Base-by-base conservation (phyloP, 2,888 invertebrate genomes). In the Lithophane semibrunnea region DNA sequence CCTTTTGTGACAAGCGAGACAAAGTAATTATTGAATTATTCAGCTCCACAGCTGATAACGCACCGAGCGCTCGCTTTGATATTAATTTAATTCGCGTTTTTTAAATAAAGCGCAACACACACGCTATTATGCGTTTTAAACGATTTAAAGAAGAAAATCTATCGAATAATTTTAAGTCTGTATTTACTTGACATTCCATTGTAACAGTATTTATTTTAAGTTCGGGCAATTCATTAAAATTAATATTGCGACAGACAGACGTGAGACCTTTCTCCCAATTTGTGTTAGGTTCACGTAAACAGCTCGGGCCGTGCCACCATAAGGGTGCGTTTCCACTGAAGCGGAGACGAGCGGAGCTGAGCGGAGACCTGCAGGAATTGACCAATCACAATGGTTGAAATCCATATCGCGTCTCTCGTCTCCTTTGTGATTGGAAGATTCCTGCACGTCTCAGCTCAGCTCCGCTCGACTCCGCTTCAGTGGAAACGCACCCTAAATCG, bases 281-380 rank as follows among this genome's bases (percentile, higher is more conserved):
- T 29, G 0, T 29, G 29, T 29, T 29, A 29, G 29, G 29, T 29
- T 29, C 44, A 12, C 44, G 73, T 65, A 78, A 61, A 29, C n/a
- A 75, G n/a, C 9, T 7, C 13, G 79, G 75, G 2, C 79, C 75
- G 18, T 21, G 44, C 79, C 71, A 79, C 71, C 79, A 79, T 18
- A n/a, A n/a, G n/a, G n/a, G n/a, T n/a, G n/a, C n/a, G n/a, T n/a
- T n/a, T n/a, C n/a, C n/a, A n/a, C n/a, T n/a, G n/a, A n/a, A n/a
- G n/a, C n/a, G n/a, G n/a, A n/a, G n/a, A n/a, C n/a, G n/a, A n/a
- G n/a, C n/a, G n/a, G n/a, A n/a, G n/a, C n/a, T n/a, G n/a, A n/a
- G n/a, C n/a, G n/a, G n/a, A n/a, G n/a, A n/a, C n/a, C n/a, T n/a
- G n/a, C n/a, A n/a, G n/a, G n/a, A n/a, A n/a, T n/a, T n/a, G n/a